Percentiles rank a stretch among this genome's conserved stretches.
Conservation (phyloP, 2,113 vertebrate species). For the Phoenicopterus ruber region DNA sequence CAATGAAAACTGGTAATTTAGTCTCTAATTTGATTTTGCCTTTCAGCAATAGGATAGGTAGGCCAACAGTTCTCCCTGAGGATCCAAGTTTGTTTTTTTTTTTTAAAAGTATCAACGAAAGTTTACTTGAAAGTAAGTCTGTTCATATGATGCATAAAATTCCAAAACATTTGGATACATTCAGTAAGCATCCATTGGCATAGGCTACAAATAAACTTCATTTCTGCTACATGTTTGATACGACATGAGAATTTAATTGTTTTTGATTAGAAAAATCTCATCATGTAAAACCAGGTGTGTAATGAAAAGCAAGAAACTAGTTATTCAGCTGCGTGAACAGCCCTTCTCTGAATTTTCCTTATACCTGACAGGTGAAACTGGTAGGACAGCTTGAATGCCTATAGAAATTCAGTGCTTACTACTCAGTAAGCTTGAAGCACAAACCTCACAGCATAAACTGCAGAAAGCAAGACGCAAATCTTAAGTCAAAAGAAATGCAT, state of each 20-base stretch:
- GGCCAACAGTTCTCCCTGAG: neutral
- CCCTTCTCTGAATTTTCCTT: neutral
- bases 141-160: neutral
- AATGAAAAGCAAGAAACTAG: conserved; percentile 12
- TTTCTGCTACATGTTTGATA: neutral
- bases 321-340: neutral
- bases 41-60: neutral
- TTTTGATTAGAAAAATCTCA: neutral
- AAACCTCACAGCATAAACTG: neutral
- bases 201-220: neutral
- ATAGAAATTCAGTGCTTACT: neutral
- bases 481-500: neutral
- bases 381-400: neutral
- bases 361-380: conserved; percentile 18
- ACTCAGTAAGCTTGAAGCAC: neutral
- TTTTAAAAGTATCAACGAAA: neutral
- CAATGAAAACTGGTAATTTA: neutral
- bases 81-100: too few relatives aligned
- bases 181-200: neutral
- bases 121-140: neutral
- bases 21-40: neutral
- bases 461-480: neutral
- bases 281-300: neutral
- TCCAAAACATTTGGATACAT: neutral
- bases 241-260: neutral